phyloP scores from a whole-genome alignment of 2,888 invertebrate species.

The Penaeus monodon region DNA sequence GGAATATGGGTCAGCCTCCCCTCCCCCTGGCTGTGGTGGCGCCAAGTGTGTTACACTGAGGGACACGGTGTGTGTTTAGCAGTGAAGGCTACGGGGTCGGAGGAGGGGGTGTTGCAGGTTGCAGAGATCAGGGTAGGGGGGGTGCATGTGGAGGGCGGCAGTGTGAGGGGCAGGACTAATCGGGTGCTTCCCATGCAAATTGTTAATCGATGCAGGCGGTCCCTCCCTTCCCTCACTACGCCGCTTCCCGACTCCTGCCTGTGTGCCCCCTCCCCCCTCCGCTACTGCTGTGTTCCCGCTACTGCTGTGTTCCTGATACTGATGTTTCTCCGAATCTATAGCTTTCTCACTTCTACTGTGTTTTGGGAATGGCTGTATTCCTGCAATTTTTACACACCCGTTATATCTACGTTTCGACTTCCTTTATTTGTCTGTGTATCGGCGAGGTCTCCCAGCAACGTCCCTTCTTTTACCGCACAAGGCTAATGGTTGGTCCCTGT shows the following conservation, averaged over 20 bases:
- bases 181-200: constrained; percentile 61
- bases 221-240: constrained; percentile 57
- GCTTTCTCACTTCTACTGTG: no score
- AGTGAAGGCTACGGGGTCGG: constrained; percentile 7
- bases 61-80: constrained; percentile 6
- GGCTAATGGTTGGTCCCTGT: no score
- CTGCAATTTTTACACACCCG: no score
- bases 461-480: no score
- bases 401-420: no score
- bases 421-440: no score
- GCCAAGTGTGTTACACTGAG: constrained; percentile 22
- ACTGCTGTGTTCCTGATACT: neutral
- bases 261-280: constrained; percentile 19
- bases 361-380: no score
- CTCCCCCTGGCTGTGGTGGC: constrained; percentile 3
- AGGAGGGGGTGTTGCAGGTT: neutral
- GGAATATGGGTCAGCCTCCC: no score
- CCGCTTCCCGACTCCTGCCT: constrained; percentile 51
- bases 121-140: constrained; percentile 14
- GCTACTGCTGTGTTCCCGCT: constrained; percentile 19
- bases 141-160: constrained; percentile 58
- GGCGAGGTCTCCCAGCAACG: no score
- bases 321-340: neutral
- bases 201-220: constrained; percentile 60
- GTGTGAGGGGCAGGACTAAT: constrained; percentile 61